phyloP scores from a whole-genome alignment of 2,888 invertebrate species.

The Drosophila setosimentum region DNA sequence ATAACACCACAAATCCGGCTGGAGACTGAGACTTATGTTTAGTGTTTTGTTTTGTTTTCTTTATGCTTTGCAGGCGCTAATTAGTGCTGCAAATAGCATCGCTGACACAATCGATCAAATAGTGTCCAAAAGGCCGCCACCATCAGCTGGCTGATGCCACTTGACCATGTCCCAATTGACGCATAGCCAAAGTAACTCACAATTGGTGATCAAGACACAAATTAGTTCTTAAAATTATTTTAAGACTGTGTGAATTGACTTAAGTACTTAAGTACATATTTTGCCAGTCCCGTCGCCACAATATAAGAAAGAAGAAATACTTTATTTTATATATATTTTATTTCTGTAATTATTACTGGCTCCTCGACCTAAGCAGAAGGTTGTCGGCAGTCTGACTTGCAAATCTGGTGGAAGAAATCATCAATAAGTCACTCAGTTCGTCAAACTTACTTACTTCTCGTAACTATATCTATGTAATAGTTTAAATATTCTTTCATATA shows the following conservation, averaged over 20 bases:
- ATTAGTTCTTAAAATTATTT: background rate
- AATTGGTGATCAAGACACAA: background rate
- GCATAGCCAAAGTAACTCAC: background rate
- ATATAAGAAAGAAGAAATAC: background rate
- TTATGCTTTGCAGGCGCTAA: conserved; percentile 67
- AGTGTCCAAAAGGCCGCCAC: conserved; percentile 27
- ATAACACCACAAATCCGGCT: conserved; percentile 72
- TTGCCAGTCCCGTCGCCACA: too few species aligned
- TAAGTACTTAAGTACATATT: too few species aligned
- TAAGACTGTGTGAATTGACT: conserved; percentile 7
- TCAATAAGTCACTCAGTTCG: background rate
- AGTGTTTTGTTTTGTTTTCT: background rate
- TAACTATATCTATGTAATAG: background rate
- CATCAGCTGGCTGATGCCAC: conserved; percentile 38
- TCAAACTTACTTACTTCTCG: background rate
- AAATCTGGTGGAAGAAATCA: background rate
- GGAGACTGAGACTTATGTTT: conserved; percentile 23
- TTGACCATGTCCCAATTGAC: conserved; percentile 24
- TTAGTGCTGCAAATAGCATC: conserved; percentile 59
- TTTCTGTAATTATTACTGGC: background rate
- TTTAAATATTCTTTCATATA: background rate
- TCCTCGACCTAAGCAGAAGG: too few species aligned
- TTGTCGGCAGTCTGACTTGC: too few species aligned
- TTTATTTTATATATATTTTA: too few species aligned
- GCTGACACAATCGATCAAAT: conserved; percentile 48